Conservation (phyloP, 2,888 invertebrate species). For the Diadegma fenestrale region DNA sequence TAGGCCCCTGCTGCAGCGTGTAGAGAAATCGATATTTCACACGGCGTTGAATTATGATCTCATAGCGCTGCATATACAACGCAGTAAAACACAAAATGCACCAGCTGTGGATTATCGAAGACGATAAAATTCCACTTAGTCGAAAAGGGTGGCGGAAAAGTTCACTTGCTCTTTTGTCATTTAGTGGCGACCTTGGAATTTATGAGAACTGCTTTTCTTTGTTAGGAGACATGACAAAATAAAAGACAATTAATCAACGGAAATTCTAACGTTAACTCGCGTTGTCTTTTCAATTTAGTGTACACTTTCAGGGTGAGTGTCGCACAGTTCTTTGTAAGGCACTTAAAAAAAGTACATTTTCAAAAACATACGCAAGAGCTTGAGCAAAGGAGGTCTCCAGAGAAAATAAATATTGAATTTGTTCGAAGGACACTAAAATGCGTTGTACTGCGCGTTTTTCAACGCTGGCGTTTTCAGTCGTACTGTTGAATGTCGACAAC, state of each 20-base stretch:
- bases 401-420: not conserved
- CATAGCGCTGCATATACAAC: not conserved
- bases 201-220: constrained; percentile 35
- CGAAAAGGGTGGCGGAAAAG: constrained; percentile 52
- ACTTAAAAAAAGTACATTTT: not conserved
- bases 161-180: constrained; percentile 14
- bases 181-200: constrained; percentile 41
- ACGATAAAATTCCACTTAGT: constrained; percentile 70
- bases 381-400: not conserved
- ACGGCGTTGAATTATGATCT: constrained; percentile 27
- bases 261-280: not conserved
- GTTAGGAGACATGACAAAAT: not conserved
- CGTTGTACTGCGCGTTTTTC: not conserved
- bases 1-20: constrained; percentile 35
- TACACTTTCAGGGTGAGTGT: not conserved
- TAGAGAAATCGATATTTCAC: constrained; percentile 61
- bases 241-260: not conserved
- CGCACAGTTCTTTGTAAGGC: not conserved
- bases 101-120: constrained; percentile 65
- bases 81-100: constrained; percentile 36
- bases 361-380: not conserved
- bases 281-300: not conserved
- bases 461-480: not conserved
- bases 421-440: not conserved
- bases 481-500: constrained; percentile 11